A percentile compares a stretch with the other conserved stretches of the same genome.
Evolutionary conservation across 1,140 invertebrate species (phyloP).

Genomic region (Gonioctena quinquepunctata): DNA sequence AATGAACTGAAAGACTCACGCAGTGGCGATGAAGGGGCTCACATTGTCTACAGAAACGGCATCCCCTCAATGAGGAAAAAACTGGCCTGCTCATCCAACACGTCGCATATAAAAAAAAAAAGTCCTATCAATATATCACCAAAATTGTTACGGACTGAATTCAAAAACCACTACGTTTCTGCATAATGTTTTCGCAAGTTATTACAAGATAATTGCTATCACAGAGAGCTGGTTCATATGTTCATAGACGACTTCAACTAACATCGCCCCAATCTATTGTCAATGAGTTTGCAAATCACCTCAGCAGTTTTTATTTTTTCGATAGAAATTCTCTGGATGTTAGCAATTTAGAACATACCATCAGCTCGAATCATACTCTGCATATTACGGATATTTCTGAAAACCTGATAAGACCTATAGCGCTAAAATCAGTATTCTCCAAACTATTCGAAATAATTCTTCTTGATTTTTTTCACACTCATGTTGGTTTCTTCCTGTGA

Average conservation of each 20-base stretch:
- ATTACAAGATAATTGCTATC: not conserved
- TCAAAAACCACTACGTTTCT: not conserved
- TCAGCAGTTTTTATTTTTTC: not conserved
- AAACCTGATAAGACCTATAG: no score
- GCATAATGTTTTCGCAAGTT: not conserved
- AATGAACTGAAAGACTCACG: no score
- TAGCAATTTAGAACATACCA: no score
- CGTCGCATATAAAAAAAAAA: not conserved
- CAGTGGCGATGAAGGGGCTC: no score
- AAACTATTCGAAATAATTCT: no score
- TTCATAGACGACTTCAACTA: not conserved
- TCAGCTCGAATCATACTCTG: no score
- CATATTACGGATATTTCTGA: no score
- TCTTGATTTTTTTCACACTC: no score
- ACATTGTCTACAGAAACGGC: not conserved
- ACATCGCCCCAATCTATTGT: no score
- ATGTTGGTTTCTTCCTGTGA: no score
- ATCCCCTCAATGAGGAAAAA: not conserved
- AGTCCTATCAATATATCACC: not conserved
- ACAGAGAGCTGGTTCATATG: not conserved
- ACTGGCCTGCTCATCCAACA: not conserved
- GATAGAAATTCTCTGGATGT: not conserved
- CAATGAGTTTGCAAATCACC: no score
- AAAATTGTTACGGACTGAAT: not conserved
- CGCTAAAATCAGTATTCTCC: no score